Percentiles rank a stretch among this genome's conserved stretches.
Conservation (phyloP, 2,888 invertebrate genomes). For the Timema podura region DNA sequence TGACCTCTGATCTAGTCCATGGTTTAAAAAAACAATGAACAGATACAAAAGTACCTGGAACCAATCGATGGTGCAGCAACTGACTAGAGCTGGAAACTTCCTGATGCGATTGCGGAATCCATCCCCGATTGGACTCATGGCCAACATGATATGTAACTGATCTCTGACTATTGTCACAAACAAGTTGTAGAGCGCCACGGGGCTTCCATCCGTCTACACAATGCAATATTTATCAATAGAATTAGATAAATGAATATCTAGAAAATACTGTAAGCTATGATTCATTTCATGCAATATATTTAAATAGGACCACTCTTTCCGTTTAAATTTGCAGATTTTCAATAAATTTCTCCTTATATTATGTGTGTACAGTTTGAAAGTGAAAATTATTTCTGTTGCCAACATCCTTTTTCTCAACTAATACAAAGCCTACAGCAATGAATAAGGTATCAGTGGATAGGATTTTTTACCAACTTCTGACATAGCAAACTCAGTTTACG, state of each 20-base stretch:
- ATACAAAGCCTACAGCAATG: too few species aligned
- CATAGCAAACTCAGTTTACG: too few species aligned
- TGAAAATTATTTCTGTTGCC: too few species aligned
- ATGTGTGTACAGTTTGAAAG: too few species aligned
- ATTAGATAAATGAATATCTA: background rate
- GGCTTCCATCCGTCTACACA: conserved; percentile 79
- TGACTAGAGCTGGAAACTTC: conserved; percentile 89
- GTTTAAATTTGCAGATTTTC: too few species aligned
- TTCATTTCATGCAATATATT: too few species aligned
- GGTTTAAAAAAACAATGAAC: background rate
- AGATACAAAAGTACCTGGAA: conserved; percentile 58
- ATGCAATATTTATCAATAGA: background rate
- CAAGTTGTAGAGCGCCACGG: conserved; percentile 84
- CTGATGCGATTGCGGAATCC: conserved; percentile 59
- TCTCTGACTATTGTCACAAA: conserved; percentile 82
- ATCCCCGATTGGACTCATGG: conserved; percentile 89
- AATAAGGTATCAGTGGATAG: too few species aligned
- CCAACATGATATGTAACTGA: conserved; percentile 82
- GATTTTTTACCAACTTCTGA: too few species aligned
- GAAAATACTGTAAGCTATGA: too few species aligned
- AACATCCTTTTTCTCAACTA: too few species aligned
- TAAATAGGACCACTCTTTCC: too few species aligned
- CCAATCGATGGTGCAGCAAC: conserved; percentile 96
- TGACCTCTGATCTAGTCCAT: background rate
- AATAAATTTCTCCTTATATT: too few species aligned